A percentile compares a stretch with the other conserved stretches of the same genome.
Conservation (phyloP, 2,888 invertebrate genomes). For the Pogonocherus hispidulus region DNA sequence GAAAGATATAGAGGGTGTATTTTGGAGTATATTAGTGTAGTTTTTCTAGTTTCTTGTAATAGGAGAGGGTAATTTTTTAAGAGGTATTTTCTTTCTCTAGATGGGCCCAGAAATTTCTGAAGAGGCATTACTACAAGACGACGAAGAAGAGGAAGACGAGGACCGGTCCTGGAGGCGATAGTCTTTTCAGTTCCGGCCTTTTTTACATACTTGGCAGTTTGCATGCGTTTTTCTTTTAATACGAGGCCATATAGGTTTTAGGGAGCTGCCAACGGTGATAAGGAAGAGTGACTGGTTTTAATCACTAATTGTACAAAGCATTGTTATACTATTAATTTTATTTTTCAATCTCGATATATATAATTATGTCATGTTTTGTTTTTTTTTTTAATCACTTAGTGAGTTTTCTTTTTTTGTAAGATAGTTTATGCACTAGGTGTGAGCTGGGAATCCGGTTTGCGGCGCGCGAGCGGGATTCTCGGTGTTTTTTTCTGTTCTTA, state of each 20-base stretch:
- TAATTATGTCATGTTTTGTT: background rate
- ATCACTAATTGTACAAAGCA: slow-evolving; percentile 44
- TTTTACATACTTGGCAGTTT: slow-evolving; percentile 25
- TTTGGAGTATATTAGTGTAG: too few species aligned
- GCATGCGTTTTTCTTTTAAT: slow-evolving; percentile 29
- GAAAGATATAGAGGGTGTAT: too few species aligned
- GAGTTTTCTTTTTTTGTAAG: slow-evolving; percentile 29
- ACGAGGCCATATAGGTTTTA: slow-evolving; percentile 23
- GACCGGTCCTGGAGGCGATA: slow-evolving; percentile 93
- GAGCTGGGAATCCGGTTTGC: slow-evolving; percentile 17
- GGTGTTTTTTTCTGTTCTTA: slow-evolving; percentile 43
- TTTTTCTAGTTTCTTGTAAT: too few species aligned
- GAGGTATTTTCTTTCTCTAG: slow-evolving; percentile 45
- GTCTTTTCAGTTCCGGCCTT: slow-evolving; percentile 60
- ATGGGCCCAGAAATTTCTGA: slow-evolving; percentile 70
- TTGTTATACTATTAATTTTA: slow-evolving; percentile 40
- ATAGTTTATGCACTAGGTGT: slow-evolving; percentile 25
- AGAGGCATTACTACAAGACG: slow-evolving; percentile 82
- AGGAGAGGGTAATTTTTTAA: too few species aligned
- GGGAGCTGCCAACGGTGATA: slow-evolving; percentile 19
- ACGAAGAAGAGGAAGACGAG: slow-evolving; percentile 90
- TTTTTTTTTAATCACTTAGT: slow-evolving; percentile 27
- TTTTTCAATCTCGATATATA: slow-evolving; percentile 18
- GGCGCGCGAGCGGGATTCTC: slow-evolving; percentile 29
- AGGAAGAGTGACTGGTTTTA: slow-evolving; percentile 36